Evolutionary conservation across 2,113 vertebrate species (phyloP), one percentile per base, ranked within the genome.

Genomic region (Misgurnus anguillicaudatus): DNA sequence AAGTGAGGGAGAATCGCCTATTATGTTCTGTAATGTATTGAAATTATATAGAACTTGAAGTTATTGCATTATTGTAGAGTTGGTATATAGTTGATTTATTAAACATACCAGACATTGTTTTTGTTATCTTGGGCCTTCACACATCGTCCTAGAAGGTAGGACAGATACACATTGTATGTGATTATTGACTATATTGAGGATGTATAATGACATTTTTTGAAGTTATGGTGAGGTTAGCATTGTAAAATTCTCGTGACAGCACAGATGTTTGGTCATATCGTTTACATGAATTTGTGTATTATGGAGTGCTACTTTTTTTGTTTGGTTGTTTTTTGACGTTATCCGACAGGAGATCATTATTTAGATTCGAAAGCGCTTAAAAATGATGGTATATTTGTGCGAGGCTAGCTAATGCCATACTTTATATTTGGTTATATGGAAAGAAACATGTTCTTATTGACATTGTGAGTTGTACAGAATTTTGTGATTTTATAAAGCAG

Each of bases 251-350:
- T 80, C 45, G 73, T 75, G 74, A 53, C 64, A 51, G 39, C 16
- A 47, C 58, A 82, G 24, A 79, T 77, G 74, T 77, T 82, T 73
- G 74, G 77, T 77, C 68, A 70, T 79, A 81, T 77, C 67, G 71
- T 76, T 85, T 82, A 80, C 68, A 77, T 78, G 68, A 64, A 62
- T 75, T 80, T 80, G 80, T 77, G 80, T 77, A 80, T 67, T 76
- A 73, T 79, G 61, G 61, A 82, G 78, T 79, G 66, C 67, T 79
- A 47, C 24, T 64, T 36, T 47, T 65, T 83, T 64, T 68, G 55
- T 58, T 24, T 36, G 47, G 21, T 78, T 38, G 36, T 66, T 81
- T 69, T 61, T 53, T 62, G 51, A 79, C 48, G 39, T 72, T 77
- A 77, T 83, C 58, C 77, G 75, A 61, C 72, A 66, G 72, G 72